A percentile compares a stretch with the other conserved stretches of the same genome.
Evolutionary conservation across 23 tunicate species (phyloP).

Genomic region (Ciona savignyi): DNA sequence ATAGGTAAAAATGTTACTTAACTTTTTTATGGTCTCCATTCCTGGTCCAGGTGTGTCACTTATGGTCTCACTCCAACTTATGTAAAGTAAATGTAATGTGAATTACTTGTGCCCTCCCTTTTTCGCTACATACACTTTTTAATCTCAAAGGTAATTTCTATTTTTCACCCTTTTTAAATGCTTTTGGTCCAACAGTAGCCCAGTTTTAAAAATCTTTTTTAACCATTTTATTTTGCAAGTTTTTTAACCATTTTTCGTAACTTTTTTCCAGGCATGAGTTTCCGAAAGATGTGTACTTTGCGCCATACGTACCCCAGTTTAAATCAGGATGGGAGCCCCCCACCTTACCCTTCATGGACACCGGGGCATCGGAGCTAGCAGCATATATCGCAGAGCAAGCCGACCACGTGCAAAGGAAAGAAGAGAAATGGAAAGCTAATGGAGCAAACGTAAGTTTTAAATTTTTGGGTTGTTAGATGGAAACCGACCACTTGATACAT

Average conservation of each 20-base stretch:
- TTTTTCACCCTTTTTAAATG: no score
- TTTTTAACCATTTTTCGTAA: conserved; percentile 49
- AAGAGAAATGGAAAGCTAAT: conserved; percentile 60
- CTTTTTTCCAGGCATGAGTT: conserved; percentile 51
- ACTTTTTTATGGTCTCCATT: background rate
- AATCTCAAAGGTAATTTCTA: no score
- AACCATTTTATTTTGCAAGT: conserved; percentile 59
- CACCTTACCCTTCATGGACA: conserved; percentile 22
- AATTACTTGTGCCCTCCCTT: no score
- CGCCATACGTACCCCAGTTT: conserved; percentile 81
- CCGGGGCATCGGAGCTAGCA: conserved; percentile 28
- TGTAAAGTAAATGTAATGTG: no score
- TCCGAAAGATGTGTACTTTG: conserved; percentile 56
- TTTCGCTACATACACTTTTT: no score
- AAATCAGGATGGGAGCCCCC: conserved; percentile 92
- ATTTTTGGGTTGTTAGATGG: no score
- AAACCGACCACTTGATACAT: no score
- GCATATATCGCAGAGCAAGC: conserved; percentile 73
- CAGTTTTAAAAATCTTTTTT: no score
- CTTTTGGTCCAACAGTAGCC: no score
- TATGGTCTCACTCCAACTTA: no score
- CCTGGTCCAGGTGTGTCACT: no score
- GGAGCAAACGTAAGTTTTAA: conserved; percentile 40
- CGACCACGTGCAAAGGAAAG: conserved; percentile 36
- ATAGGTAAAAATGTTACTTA: no score